Base-by-base conservation (phyloP, 2,113 vertebrate species). In the Cathartes aura region DNA sequence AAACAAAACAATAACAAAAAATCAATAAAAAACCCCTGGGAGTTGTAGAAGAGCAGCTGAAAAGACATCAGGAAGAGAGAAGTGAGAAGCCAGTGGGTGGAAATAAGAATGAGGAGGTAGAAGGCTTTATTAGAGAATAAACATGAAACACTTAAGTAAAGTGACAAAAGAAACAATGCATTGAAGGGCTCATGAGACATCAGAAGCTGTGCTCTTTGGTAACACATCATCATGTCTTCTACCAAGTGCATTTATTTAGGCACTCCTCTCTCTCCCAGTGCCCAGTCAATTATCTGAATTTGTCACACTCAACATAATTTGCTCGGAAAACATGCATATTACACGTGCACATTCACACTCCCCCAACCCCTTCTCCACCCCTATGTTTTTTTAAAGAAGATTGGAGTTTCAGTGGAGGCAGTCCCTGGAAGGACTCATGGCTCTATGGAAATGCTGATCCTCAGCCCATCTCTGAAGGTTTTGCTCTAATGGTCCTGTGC, bases 11-110 rank as follows among this genome's bases (percentile, higher is more conserved):
- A 52, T 24, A 17, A 40, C 10, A 34, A 64, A 60, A 82, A 64
- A 30, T 17, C 14, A 71, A 55, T 16, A n/a, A 64, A 64, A 15
- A 16, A 0, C 0, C 3, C 15, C 23, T 12, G 26, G 19, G 10
- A 78, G n/a, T 22, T 76, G 23, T 48, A 76, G 23, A 83, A 90
- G 34, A 67, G 8, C 23, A 73, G 16, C 18, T 80, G 59, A 74
- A 72, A 73, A 67, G 8, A 58, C 26, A 71, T 1, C 1, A 1
- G 26, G 55, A 94, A 90, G 66, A 82, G 7, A 74, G 9, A 85
- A 72, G 30, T 62, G 56, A 86, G 71, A 81, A 78, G 26, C 11
- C 38, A 68, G 48, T 64, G 27, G 23, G 27, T 85, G 12, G 73
- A 85, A 93, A 68, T 60, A 11, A 56, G 55, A 89, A 91, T 38